phyloP scores from a whole-genome alignment of 2,113 vertebrate genomes.

The Varanus komodoensis region DNA sequence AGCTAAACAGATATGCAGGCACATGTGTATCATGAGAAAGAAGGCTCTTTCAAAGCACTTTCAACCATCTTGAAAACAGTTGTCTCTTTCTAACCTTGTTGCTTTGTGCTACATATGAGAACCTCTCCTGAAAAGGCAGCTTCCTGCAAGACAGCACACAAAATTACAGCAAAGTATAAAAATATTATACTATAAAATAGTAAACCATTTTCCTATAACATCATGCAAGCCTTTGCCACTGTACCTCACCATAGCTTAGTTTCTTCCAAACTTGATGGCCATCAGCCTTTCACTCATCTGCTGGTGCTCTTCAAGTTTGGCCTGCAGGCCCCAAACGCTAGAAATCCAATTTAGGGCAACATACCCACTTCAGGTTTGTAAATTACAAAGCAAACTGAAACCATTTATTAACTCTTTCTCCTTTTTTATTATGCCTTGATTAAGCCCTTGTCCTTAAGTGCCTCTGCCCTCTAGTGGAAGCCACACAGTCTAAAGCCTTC shows the following conservation, averaged over 20 bases:
- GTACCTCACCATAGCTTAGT: neutral
- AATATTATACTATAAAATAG: neutral
- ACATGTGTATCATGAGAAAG: neutral
- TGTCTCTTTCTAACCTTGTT: neutral
- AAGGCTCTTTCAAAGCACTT: neutral
- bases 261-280: neutral
- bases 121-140: neutral
- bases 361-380: constrained; percentile 7
- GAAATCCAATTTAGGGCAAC: neutral
- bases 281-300: neutral
- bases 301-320: neutral
- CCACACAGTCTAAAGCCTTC: neutral
- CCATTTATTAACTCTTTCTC: constrained; percentile 20
- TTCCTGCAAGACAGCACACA: neutral
- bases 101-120: neutral
- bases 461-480: constrained; percentile 41
- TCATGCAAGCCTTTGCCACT: neutral
- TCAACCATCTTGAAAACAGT: neutral
- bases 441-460: constrained; percentile 6
- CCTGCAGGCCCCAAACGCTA: neutral
- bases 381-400: neutral
- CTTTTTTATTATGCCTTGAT: neutral
- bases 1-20: neutral
- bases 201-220: neutral
- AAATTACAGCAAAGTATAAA: neutral